Conservation (phyloP, 2,113 vertebrate genomes). For the Myiozetetes cayanensis region DNA sequence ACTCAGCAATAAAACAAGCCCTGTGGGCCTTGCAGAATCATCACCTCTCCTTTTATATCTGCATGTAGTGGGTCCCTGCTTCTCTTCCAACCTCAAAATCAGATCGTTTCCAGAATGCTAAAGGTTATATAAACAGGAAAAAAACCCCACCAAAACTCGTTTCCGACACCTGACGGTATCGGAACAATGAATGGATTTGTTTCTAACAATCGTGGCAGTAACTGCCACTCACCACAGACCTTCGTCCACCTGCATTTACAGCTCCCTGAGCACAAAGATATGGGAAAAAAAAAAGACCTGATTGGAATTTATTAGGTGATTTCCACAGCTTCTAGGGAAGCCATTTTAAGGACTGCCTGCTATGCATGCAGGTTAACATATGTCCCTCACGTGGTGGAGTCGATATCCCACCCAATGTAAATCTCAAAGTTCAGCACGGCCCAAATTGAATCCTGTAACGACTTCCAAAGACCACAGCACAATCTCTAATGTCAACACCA, state of each 20-base stretch:
- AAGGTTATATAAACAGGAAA: background rate
- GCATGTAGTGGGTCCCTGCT: rapidly evolving
- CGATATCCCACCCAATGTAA: background rate
- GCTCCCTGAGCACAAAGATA: background rate
- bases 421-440: conserved; percentile 24
- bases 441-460: background rate
- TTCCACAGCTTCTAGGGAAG: background rate
- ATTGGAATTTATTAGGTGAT: background rate
- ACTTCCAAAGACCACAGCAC: background rate
- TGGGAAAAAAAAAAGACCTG: rapidly evolving
- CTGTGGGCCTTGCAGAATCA: background rate
- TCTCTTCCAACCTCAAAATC: background rate
- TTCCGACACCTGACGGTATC: background rate
- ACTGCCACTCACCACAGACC: background rate
- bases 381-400: background rate
- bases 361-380: background rate
- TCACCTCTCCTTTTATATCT: background rate
- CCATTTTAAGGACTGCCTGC: background rate
- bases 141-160: background rate
- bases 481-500: conserved; percentile 22
- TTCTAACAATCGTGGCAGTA: background rate
- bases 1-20: background rate
- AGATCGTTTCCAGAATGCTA: background rate
- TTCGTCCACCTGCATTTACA: background rate
- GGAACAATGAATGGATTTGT: background rate